These are phyloP conservation scores for Cliona cf. orientalis DNA, from an alignment of 37 sponge, comb jelly and placozoan genomes.

Conservation along the genomic window DNA sequence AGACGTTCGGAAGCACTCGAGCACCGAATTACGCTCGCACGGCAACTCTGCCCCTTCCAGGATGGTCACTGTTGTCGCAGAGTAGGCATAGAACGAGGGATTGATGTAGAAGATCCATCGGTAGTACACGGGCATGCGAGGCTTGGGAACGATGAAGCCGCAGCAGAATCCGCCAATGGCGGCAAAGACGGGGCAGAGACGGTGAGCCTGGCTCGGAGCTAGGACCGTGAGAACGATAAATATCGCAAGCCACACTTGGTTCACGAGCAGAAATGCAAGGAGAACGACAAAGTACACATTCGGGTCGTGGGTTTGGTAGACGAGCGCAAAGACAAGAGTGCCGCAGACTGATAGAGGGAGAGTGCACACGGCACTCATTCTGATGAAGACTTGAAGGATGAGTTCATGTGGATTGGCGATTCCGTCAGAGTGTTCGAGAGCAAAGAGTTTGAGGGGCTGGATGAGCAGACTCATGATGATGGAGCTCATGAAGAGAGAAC, in stretches of 20 bases:
- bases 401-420: conserved; percentile 67
- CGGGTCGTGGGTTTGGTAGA: conserved; percentile 39
- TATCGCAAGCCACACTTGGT: conserved; percentile 71
- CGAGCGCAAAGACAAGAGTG: conserved; percentile 28
- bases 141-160: conserved; percentile 76
- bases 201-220: conserved; percentile 53
- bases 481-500: conserved; percentile 86
- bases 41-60: conserved; percentile 18
- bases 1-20: conserved; percentile 68
- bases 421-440: conserved; percentile 79
- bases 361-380: conserved; percentile 63
- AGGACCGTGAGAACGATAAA: conserved; percentile 71
- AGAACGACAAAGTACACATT: conserved; percentile 24
- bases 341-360: conserved; percentile 61
- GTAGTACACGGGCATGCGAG: conserved; percentile 64
- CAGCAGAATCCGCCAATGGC: conserved; percentile 81
- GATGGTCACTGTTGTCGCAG: conserved; percentile 48
- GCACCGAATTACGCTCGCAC: conserved; percentile 15
- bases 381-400: conserved; percentile 77
- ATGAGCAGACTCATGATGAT: conserved; percentile 73
- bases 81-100: conserved; percentile 79
- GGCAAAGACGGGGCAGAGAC: conserved; percentile 75
- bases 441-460: conserved; percentile 79
- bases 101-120: conserved; percentile 75
- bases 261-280: conserved; percentile 67